Evolutionary conservation across 1,140 invertebrate species (phyloP), one percentile per base, ranked within the genome.

Genomic region (Platyura marginata): DNA sequence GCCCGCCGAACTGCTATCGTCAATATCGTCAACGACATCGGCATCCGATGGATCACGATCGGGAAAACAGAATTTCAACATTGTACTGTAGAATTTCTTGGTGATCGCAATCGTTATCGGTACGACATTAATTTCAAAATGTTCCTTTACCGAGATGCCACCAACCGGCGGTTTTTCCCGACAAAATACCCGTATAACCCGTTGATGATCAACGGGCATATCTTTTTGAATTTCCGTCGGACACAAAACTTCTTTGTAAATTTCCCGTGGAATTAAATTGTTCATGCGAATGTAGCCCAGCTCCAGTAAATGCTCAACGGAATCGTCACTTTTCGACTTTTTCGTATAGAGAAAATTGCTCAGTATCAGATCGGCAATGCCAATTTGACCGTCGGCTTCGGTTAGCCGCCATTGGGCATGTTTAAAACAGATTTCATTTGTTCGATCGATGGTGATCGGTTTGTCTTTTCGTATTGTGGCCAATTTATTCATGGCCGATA

Each of bases 31-130:
- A 32, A 68, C 64, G 8, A 71, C 71, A 15, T 72, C 71, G 1
- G 77, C 79, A 49, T 90, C 85, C 45, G 81, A 78, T 1, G 84
- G 80, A 64, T 91, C 85, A 49, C 91, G 79, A 61, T 92, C 92
- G n/a, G 94, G 93, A 61, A 99, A 99, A 58, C 94, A 98, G 61
- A 97, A 99, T 57, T 85, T 89, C 50, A 98, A 72, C 82, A 98
- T 93, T 10, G 86, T 95, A 55, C 87, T 89, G 65, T 92, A 98
- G 62, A 98, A 96, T 57, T 94, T 90, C 62, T 94, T 92, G 0
- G 93, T 98, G 23, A 98, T 66, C 75, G 88, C 85, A 49, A 94
- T 90, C 1, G 85, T 88, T 38, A 95, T 73, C 29, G 91, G 91
- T 4, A 90, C 86, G 34, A 95, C 80, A 65, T 93, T 94, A 33